Evolutionary conservation across 1,140 invertebrate species (phyloP).

Genomic region (Latrodectus geometricus): DNA sequence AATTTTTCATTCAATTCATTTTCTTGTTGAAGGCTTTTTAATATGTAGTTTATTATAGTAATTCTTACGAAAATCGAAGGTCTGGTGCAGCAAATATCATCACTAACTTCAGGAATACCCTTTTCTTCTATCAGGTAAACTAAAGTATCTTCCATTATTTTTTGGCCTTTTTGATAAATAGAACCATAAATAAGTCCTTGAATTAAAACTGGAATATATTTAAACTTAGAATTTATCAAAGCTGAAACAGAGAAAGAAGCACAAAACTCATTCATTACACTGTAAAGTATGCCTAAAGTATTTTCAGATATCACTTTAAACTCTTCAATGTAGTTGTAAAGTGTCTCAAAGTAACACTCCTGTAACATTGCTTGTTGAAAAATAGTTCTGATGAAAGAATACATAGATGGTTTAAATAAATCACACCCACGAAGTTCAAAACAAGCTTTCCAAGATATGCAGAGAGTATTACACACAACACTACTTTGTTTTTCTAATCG

Average conservation of each 20-base stretch:
- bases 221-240: conserved; percentile 20
- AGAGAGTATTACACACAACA: conserved; percentile 4
- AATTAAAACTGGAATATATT: conserved; percentile 3
- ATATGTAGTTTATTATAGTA: conserved; percentile 8
- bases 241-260: background rate
- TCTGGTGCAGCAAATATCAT: conserved; percentile 5
- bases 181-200: conserved; percentile 57
- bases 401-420: conserved; percentile 13
- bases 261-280: conserved; percentile 33
- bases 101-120: background rate
- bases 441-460: conserved; percentile 13
- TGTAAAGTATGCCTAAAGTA: conserved; percentile 34
- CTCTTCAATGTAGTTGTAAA: conserved; percentile 21
- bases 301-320: conserved; percentile 33
- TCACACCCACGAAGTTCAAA: conserved; percentile 44
- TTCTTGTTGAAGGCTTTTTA: background rate
- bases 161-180: conserved; percentile 65
- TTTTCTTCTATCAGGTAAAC: conserved; percentile 20
- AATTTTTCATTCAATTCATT: conserved; percentile 58
- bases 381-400: conserved; percentile 24
- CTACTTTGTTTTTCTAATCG: background rate
- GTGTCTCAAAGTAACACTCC: background rate
- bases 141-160: conserved; percentile 56
- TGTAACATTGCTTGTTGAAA: conserved; percentile 37
- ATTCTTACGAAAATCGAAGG: conserved; percentile 36